A percentile compares a stretch with the other conserved stretches of the same genome.
phyloP scores from a whole-genome alignment of 2,888 invertebrate genomes.

The Ethmia dodecea region DNA sequence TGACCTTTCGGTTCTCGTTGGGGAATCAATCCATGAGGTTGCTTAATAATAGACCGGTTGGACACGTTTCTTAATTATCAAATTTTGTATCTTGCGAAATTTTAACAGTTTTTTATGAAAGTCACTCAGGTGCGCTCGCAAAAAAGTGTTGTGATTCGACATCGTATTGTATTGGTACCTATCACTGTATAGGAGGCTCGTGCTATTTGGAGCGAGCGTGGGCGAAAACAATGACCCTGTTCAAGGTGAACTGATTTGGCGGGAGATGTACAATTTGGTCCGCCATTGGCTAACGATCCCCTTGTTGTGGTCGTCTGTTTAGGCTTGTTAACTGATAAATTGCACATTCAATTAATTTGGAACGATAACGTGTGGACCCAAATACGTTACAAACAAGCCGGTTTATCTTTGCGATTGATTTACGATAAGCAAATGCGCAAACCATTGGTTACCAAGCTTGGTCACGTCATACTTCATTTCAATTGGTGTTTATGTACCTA shows the following conservation, averaged over 20 bases:
- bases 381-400: too few species aligned
- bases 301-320: background rate
- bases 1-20: slow-evolving; percentile 20
- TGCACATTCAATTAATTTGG: too few species aligned
- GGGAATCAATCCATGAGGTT: background rate
- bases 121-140: slow-evolving; percentile 12
- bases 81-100: background rate
- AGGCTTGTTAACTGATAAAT: background rate
- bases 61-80: too few species aligned
- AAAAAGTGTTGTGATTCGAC: slow-evolving; percentile 11
- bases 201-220: slow-evolving; percentile 32
- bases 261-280: slow-evolving; percentile 3
- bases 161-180: too few species aligned
- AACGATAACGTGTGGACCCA: too few species aligned
- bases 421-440: slow-evolving; percentile 5
- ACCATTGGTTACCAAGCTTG: slow-evolving; percentile 2
- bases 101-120: background rate
- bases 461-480: slow-evolving; percentile 1
- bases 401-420: background rate
- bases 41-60: background rate
- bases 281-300: background rate
- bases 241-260: slow-evolving; percentile 50
- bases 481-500: too few species aligned
- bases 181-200: slow-evolving; percentile 8
- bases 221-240: slow-evolving; percentile 55